Conservation (phyloP, 2,888 invertebrate species). For the Pollenia amentaria region DNA sequence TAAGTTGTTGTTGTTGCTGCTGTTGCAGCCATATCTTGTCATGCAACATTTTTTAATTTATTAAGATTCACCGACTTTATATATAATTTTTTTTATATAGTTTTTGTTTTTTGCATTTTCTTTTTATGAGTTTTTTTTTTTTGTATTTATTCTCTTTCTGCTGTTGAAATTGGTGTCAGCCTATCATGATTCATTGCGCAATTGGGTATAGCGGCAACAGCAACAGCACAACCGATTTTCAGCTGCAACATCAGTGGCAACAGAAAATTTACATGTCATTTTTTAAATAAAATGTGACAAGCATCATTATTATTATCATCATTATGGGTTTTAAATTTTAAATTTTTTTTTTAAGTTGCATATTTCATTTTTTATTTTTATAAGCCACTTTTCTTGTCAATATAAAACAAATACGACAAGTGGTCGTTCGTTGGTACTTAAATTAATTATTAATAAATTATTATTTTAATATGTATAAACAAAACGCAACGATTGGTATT, state of each 20-base stretch:
- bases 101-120: constrained; percentile 6
- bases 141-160: constrained; percentile 23
- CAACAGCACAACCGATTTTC: constrained; percentile 24
- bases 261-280: constrained; percentile 60
- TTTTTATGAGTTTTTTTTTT: neutral
- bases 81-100: constrained; percentile 5
- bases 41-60: constrained; percentile 70
- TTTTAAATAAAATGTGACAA: constrained; percentile 63
- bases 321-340: constrained; percentile 1
- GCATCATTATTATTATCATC: constrained; percentile 59
- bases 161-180: constrained; percentile 69
- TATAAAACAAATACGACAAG: constrained; percentile 47
- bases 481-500: neutral
- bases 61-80: constrained; percentile 63
- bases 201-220: constrained; percentile 55
- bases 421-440: constrained; percentile 20
- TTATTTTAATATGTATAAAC: neutral
- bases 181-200: constrained; percentile 72
- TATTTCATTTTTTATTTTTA: constrained; percentile 43
- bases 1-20: constrained; percentile 1
- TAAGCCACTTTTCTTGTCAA: constrained; percentile 63
- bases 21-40: constrained; percentile 46
- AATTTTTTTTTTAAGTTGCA: constrained; percentile 24
- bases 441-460: constrained; percentile 38
- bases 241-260: constrained; percentile 49